phyloP scores from a whole-genome alignment of 2,888 invertebrate genomes.

The Mythimna albipuncta region DNA sequence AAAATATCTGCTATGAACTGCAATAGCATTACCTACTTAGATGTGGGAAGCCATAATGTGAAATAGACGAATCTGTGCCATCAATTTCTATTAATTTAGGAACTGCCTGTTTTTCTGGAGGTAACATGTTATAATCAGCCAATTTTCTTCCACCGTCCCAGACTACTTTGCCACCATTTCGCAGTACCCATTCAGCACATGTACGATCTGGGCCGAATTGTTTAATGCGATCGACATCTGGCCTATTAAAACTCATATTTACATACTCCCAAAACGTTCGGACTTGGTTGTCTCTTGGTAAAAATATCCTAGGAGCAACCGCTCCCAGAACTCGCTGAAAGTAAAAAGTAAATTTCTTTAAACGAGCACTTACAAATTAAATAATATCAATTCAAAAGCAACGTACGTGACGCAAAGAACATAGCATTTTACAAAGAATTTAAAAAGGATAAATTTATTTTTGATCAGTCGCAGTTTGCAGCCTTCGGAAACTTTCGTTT shows the following conservation, averaged over 20 bases:
- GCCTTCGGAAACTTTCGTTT: no score
- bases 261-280: slow-evolving; percentile 89
- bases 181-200: slow-evolving; percentile 98
- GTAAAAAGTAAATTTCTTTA: background rate
- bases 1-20: no score
- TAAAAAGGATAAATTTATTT: background rate
- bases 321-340: slow-evolving; percentile 54
- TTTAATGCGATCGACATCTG: slow-evolving; percentile 92
- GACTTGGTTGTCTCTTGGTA: slow-evolving; percentile 69
- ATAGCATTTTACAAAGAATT: slow-evolving; percentile 28
- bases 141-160: slow-evolving; percentile 91
- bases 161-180: slow-evolving; percentile 96
- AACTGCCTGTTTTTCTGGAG: slow-evolving; percentile 88
- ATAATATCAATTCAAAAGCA: background rate
- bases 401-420: slow-evolving; percentile 35
- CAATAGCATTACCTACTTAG: slow-evolving; percentile 89
- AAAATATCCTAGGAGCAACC: slow-evolving; percentile 51
- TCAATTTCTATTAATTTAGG: slow-evolving; percentile 92
- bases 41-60: slow-evolving; percentile 96
- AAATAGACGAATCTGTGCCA: slow-evolving; percentile 95
- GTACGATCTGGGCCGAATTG: slow-evolving; percentile 96
- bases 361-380: background rate
- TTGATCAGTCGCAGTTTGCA: no score
- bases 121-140: slow-evolving; percentile 94
- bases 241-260: slow-evolving; percentile 92